phyloP scores from a whole-genome alignment of 2,888 invertebrate species.

The Vandiemenella viatica region DNA sequence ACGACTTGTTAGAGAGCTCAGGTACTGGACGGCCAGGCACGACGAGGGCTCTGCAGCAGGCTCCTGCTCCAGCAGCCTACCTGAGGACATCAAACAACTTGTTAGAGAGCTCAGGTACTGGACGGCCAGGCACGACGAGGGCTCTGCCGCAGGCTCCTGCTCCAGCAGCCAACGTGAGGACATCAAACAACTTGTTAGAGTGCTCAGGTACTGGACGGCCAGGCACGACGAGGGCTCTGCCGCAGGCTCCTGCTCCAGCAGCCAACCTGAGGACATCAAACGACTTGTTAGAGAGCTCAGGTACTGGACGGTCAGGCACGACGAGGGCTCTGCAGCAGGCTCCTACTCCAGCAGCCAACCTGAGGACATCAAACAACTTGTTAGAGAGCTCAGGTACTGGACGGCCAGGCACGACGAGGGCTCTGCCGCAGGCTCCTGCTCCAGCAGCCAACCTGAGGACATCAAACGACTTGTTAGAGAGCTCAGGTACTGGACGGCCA shows the following conservation, averaged over 20 bases:
- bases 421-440: slow-evolving; percentile 22
- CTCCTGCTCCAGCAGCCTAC: not conserved
- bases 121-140: slow-evolving; percentile 33
- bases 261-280: not conserved
- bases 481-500: slow-evolving; percentile 46
- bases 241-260: no score
- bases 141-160: slow-evolving; percentile 22
- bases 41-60: slow-evolving; percentile 22
- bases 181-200: no score
- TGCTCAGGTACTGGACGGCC: no score
- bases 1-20: no score
- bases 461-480: no score
- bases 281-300: slow-evolving; percentile 46
- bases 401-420: slow-evolving; percentile 33
- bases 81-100: no score
- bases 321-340: slow-evolving; percentile 24
- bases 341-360: no score
- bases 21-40: slow-evolving; percentile 44
- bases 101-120: no score
- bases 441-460: not conserved
- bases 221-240: no score
- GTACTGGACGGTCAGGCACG: slow-evolving; percentile 46
- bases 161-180: not conserved
- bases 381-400: no score
- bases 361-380: slow-evolving; percentile 25